Evolutionary conservation across 1,140 invertebrate species (phyloP), one percentile per base, ranked within the genome.

Genomic region (Saccostrea glomerata): DNA sequence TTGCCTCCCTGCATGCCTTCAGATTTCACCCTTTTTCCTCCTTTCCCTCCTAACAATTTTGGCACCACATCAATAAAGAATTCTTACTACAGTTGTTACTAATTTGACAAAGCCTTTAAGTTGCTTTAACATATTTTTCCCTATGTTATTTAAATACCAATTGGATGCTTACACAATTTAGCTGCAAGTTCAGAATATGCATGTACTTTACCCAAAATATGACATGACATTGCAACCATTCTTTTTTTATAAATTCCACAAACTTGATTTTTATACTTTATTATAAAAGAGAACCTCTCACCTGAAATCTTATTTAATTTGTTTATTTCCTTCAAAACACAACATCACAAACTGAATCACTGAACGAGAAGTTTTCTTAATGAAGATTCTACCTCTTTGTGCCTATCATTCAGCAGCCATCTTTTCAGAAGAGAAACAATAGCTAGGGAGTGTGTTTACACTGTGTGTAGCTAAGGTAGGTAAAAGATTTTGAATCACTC

Each of bases 401-500:
- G 2, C 6, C 2, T 47, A 47, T 47, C 6, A 3, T 47, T 6
- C 40, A 47, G 40, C 40, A 60, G 20, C 58, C 58, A 60, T 60
- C 15, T 60, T 20, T 60, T 60, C 58, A 15, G 20, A 15, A 60
- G 58, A 25, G 30, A 73, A 73, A 73, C 70, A 73, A 73, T 73
- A 73, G 70, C 70, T 25, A 23, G 4, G 15, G 25, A 73, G 25
- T 73, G 70, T 73, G 70, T 73, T 23, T 73, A 30, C 25, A 73
- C 70, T 36, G 30, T 23, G 70, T 73, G 70, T 36, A 73, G 70
- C 30, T 73, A 73, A 73, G 70, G 70, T 73, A 73, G 70, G 25
- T 15, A 25, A 23, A 73, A n/a, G 25, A 30, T 73, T 73, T 25
- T 30, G 70, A 73, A 73, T 73, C 30, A 73, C 70, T 73, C 70